Base-by-base conservation (phyloP, 2,113 vertebrate species). In the Hyla sarda region DNA sequence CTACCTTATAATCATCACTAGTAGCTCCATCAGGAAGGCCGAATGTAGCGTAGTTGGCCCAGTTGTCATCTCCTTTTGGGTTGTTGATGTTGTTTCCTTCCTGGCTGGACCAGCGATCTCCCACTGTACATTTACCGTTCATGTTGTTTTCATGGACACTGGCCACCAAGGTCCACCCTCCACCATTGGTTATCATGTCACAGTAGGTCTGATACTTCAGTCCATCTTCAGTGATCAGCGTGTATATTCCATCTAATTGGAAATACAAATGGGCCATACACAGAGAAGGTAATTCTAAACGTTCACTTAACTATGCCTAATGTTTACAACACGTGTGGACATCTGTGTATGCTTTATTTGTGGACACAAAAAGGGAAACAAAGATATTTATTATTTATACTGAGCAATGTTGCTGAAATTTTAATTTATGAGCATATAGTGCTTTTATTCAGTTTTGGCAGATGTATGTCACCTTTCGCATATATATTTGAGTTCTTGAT, bases 101-200 rank as follows among this genome's bases (percentile, higher is more conserved):
- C 76, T 94, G 91, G 73, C 91, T 94, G 82, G 92, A 92, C 92
- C 92, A 93, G 50, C 87, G 86, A 28, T 93, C 90, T 0, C 92
- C 92, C 30, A 67, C 2, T 0, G 84, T 92, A 87, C 92, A 93
- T 87, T 92, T 94, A 23, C 93, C 92, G 5, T 0, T 0, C 60
- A 90, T 84, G 84, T 90, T 84, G 85, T 94, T 94, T 86, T 94
- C 91, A 0, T 94, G 91, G 12, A 94, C 60, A 0, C 93, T 94
- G 78, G 91, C 91, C 82, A 94, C 92, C 80, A 95, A 88, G 3
- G 92, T 93, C 92, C 93, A 94, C 75, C 93, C 90, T 0, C 92
- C 92, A 2, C 91, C 90, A 0, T 11, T 82, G 9, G 93, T 90
- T 54, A 87, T 91, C 93, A 93, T 93, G 89, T 94, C 93, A 80